Conservation (phyloP, 2,113 vertebrate species). For the Hypanus sabinus region DNA sequence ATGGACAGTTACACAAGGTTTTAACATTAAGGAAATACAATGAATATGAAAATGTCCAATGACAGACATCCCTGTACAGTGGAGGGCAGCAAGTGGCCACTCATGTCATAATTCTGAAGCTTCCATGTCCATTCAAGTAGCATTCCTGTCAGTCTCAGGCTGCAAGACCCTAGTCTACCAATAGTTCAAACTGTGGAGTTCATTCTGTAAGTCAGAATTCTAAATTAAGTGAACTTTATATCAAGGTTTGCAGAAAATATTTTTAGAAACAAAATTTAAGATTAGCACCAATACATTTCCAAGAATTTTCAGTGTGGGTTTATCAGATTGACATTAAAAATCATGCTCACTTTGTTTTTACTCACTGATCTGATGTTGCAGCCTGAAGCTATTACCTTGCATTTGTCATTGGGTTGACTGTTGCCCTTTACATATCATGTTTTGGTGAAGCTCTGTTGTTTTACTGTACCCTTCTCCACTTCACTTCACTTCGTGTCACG, state of each 20-base stretch:
- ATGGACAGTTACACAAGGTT: not conserved
- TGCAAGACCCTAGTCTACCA: not conserved
- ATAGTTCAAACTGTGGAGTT: not conserved
- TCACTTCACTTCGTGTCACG: slow-evolving; percentile 46
- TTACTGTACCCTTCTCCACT: slow-evolving; percentile 38
- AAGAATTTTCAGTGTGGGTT: slow-evolving; percentile 46
- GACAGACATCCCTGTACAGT: not conserved
- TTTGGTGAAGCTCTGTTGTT: slow-evolving; percentile 44
- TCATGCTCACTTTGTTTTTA: slow-evolving; percentile 45
- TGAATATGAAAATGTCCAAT: not conserved
- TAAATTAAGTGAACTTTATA: not conserved
- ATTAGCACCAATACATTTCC: not conserved
- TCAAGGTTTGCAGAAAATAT: not conserved
- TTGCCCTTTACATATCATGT: slow-evolving; percentile 44
- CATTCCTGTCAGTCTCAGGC: not conserved
- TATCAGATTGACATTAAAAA: slow-evolving; percentile 45
- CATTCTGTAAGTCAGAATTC: not conserved
- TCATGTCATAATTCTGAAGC: not conserved
- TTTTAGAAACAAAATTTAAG: not conserved
- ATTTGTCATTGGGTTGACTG: slow-evolving; percentile 41
- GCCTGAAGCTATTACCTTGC: slow-evolving; percentile 41
- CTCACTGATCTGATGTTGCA: slow-evolving; percentile 43
- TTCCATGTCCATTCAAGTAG: not conserved
- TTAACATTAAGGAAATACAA: not conserved
- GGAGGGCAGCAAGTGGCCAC: not conserved